These are phyloP conservation scores for Trichonephila inaurata DNA, from an alignment of 1,140 invertebrate species.

Conservation along the genomic window DNA sequence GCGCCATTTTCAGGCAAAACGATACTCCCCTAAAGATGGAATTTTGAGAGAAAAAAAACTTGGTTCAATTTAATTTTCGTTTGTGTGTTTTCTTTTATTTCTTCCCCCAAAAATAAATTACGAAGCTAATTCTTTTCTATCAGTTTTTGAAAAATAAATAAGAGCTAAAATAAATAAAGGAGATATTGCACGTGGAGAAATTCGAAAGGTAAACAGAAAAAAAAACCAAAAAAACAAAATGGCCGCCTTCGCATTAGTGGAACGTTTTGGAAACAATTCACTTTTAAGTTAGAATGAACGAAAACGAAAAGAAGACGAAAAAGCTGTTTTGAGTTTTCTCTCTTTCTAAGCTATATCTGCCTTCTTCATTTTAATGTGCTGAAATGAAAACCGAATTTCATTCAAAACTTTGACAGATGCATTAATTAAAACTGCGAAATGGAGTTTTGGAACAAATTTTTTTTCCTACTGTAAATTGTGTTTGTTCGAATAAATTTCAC, in stretches of 20 bases:
- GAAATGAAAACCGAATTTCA: slow-evolving; percentile 39
- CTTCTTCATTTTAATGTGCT: neutral
- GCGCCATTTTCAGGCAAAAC: neutral
- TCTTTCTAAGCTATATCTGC: neutral
- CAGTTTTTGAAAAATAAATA: neutral
- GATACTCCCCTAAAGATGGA: neutral
- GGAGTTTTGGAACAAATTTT: neutral
- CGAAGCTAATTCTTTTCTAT: slow-evolving; percentile 13
- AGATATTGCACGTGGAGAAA: neutral
- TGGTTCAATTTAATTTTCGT: slow-evolving; percentile 31
- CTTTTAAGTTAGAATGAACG: neutral
- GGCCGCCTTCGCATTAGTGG: neutral
- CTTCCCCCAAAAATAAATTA: slow-evolving; percentile 22
- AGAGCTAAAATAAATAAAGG: neutral
- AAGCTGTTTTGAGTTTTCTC: neutral
- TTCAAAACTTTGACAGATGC: slow-evolving; percentile 47
- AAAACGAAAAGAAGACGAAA: neutral
- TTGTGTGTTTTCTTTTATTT: slow-evolving; percentile 1
- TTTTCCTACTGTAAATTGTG: neutral
- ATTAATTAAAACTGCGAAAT: slow-evolving; percentile 55
- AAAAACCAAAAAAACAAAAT: neutral
- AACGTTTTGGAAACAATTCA: neutral
- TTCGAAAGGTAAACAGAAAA: neutral
- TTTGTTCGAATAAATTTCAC: neutral
- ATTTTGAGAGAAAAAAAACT: neutral